Percentiles rank a stretch among this genome's conserved stretches.
These are phyloP conservation scores for Linyphia triangularis DNA, from an alignment of 2,888 invertebrate genomes.

Conservation along the genomic window DNA sequence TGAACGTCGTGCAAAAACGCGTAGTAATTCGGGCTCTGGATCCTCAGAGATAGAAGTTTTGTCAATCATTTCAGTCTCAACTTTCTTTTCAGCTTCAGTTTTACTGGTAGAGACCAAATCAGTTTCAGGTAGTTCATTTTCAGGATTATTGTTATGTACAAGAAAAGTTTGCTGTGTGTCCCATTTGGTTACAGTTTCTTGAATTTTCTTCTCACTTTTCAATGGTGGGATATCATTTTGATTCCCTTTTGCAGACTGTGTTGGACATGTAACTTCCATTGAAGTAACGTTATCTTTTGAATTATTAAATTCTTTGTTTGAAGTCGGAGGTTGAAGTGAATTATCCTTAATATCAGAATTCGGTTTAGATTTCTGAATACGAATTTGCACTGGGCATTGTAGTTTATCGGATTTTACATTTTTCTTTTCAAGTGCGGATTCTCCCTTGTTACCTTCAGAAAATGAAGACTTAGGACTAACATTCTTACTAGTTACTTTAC, in stretches of 20 bases:
- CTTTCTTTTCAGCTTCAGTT: neutral
- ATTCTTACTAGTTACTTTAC: slow-evolving; percentile 61
- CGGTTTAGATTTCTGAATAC: slow-evolving; percentile 60
- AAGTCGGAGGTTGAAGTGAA: neutral
- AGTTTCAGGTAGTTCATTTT: slow-evolving; percentile 13
- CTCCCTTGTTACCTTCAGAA: slow-evolving; percentile 43
- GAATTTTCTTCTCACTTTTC: slow-evolving; percentile 35
- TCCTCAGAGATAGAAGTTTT: slow-evolving; percentile 81
- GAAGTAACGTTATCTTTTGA: slow-evolving; percentile 25
- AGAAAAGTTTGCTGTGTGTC: slow-evolving; percentile 57
- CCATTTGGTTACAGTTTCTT: slow-evolving; percentile 60
- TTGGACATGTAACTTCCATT: slow-evolving; percentile 29
- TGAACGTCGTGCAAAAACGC: slow-evolving; percentile 90
- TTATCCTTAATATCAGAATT: slow-evolving; percentile 46
- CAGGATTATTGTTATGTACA: slow-evolving; percentile 1
- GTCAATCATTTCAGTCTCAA: slow-evolving; percentile 29
- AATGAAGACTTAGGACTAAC: slow-evolving; percentile 46
- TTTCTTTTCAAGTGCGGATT: slow-evolving; percentile 32
- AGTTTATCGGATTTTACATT: slow-evolving; percentile 48
- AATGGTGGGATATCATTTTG: slow-evolving; percentile 24
- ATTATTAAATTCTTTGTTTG: slow-evolving; percentile 41
- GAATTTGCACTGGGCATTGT: slow-evolving; percentile 72
- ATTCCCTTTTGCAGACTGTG: slow-evolving; percentile 27
- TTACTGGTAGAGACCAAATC: neutral
- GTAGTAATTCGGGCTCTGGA: slow-evolving; percentile 87